phyloP scores from a whole-genome alignment of 1,140 invertebrate genomes.

The Plutomurus gul region DNA sequence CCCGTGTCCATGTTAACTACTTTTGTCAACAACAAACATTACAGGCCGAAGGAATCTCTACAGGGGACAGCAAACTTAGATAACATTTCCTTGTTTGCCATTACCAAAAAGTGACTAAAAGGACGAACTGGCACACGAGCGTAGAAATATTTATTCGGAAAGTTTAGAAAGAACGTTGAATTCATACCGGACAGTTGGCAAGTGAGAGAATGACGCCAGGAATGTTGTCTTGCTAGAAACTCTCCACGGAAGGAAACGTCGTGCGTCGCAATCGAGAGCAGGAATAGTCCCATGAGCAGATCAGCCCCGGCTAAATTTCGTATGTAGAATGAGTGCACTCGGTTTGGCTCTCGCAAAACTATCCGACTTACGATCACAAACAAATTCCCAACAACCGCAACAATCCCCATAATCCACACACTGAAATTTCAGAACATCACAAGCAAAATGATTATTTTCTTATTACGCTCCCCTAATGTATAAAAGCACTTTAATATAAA shows the following conservation, averaged over 20 bases:
- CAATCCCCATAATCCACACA: slow-evolving; percentile 70
- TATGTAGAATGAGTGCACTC: slow-evolving; percentile 67
- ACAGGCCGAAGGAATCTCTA: too few relatives aligned
- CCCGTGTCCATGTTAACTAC: too few relatives aligned
- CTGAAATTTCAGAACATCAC: slow-evolving; percentile 55
- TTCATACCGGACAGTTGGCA: slow-evolving; percentile 47
- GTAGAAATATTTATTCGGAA: background rate
- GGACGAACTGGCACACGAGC: too few relatives aligned
- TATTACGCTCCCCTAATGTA: too few relatives aligned
- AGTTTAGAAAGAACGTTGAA: background rate
- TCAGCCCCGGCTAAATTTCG: slow-evolving; percentile 70
- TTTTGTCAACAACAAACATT: too few relatives aligned
- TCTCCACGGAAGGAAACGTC: slow-evolving; percentile 66
- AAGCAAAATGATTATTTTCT: too few relatives aligned
- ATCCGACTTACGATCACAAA: slow-evolving; percentile 67
- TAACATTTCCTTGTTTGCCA: too few relatives aligned
- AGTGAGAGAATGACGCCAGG: slow-evolving; percentile 62
- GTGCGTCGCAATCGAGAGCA: slow-evolving; percentile 67
- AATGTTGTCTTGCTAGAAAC: slow-evolving; percentile 65
- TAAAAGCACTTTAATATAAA: too few relatives aligned
- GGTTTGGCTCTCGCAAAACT: slow-evolving; percentile 59
- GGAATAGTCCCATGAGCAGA: slow-evolving; percentile 72
- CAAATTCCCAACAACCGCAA: slow-evolving; percentile 67
- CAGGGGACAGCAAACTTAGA: too few relatives aligned
- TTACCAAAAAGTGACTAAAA: too few relatives aligned